Evolutionary conservation across 2,888 invertebrate genomes (phyloP), one percentile per base, ranked within the genome.

Genomic region (Drosophila multiciliata): DNA sequence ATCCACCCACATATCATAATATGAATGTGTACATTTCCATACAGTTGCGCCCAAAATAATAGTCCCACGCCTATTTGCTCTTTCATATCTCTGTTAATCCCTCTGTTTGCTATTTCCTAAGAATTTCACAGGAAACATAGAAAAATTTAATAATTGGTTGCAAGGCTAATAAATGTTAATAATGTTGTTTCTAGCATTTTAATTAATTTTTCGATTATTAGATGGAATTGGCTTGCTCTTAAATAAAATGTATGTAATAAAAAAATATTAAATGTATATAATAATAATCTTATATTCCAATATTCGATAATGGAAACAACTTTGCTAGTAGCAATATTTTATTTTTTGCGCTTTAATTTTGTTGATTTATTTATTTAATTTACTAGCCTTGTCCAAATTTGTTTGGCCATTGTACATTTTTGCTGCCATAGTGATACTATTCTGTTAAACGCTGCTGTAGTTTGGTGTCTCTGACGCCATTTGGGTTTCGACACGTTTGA

Each of bases 401-500:
- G 1, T 35, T 35, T n/a, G n/a, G n/a, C n/a, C n/a, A n/a, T n/a
- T n/a, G n/a, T n/a, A n/a, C n/a, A n/a, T n/a, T n/a, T n/a, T n/a
- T 17, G 17, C 8, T 3, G 17, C 7, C 23, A 20, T 8, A 23
- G 45, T 23, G 23, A 15, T 2, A 23, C 45, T 45, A 45, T 23
- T 8, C 4, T 45, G 23, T 8, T 45, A 23, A 45, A 23, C 45
- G 20, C 7, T 45, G 45, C 45, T 45, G 45, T 29, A 7, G 55
- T 55, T 45, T 55, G 36, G 26, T 11, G 36, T 45, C 42, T 58
- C 45, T 64, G 59, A 57, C 38, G 68, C 77, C 69, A 71, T 66
- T 73, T 66, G 66, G 58, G 55, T 42, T 63, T 29, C 63, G 66
- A 69, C 85, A 86, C 90, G 88, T 89, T 78, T 74, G 59, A 42